Percentiles rank a stretch among this genome's conserved stretches.
Conservation (phyloP, 2,888 invertebrate species). For the Myopa testacea region DNA sequence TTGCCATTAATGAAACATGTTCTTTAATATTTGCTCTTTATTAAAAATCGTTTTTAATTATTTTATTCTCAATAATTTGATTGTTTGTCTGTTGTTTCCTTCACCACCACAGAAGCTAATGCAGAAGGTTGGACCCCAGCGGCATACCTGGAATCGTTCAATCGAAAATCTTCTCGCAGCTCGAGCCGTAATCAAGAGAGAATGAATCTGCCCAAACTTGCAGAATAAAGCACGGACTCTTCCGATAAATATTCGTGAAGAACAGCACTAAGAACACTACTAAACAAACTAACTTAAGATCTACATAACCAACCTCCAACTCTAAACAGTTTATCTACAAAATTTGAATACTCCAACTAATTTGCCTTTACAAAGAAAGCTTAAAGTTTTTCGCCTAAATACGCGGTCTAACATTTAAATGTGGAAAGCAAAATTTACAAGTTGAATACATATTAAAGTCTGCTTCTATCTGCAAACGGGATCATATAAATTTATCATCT, state of each 20-base stretch:
- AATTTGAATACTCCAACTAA: slow-evolving; percentile 3
- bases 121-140: slow-evolving; percentile 95
- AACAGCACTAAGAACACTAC: not conserved
- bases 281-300: not conserved
- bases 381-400: slow-evolving; percentile 32
- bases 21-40: slow-evolving; percentile 11
- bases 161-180: slow-evolving; percentile 80
- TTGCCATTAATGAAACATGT: not conserved
- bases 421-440: slow-evolving; percentile 3
- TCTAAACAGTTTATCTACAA: slow-evolving; percentile 12
- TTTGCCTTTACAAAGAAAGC: slow-evolving; percentile 36
- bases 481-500: slow-evolving; percentile 21
- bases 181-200: slow-evolving; percentile 71
- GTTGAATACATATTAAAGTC: not conserved
- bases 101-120: slow-evolving; percentile 70
- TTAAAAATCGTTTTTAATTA: not conserved
- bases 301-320: not conserved
- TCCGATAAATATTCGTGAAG: not conserved
- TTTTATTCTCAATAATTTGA: not conserved
- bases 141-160: slow-evolving; percentile 85
- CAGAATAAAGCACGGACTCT: slow-evolving; percentile 39
- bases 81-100: not conserved
- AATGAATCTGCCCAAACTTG: slow-evolving; percentile 53
- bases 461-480: slow-evolving; percentile 28
- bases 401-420: not conserved